phyloP scores from a whole-genome alignment of 1,140 invertebrate species.

The Brachionus rotundiformis region DNA sequence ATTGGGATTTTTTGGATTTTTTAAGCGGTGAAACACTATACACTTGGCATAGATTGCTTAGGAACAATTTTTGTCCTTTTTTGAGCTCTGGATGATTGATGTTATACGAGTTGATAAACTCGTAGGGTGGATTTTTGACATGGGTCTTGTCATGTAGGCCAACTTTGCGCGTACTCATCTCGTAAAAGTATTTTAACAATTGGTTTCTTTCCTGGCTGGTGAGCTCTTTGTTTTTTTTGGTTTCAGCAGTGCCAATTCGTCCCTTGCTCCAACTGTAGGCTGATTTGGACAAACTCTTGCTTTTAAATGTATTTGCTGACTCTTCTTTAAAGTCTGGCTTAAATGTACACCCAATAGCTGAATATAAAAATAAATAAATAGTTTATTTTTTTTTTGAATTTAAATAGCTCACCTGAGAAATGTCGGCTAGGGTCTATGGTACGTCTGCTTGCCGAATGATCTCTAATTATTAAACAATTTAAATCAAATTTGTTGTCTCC shows the following conservation, averaged over 20 bases:
- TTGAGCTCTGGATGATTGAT: slow-evolving; percentile 25
- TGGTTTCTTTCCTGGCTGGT: not conserved
- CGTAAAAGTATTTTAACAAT: slow-evolving; percentile 10
- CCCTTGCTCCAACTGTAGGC: not conserved
- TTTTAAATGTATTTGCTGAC: not conserved
- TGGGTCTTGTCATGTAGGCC: slow-evolving; percentile 23
- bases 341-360: slow-evolving; percentile 35
- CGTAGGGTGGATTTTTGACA: slow-evolving; percentile 26
- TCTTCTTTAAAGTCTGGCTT: slow-evolving; percentile 7
- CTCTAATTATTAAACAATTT: not conserved
- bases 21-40: slow-evolving; percentile 29
- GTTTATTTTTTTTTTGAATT: not conserved
- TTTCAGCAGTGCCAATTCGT: not conserved
- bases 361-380: not conserved
- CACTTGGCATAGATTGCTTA: slow-evolving; percentile 21
- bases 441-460: not conserved
- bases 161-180: not conserved
- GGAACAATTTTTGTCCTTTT: slow-evolving; percentile 27
- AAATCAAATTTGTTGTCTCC: not conserved
- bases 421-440: slow-evolving; percentile 15
- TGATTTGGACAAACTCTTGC: slow-evolving; percentile 23
- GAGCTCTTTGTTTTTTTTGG: not conserved
- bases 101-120: slow-evolving; percentile 9
- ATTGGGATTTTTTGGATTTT: slow-evolving; percentile 26
- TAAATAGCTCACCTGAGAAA: not conserved